Evolutionary conservation across 2,113 vertebrate species (phyloP).

Genomic region (Mus pahari): DNA sequence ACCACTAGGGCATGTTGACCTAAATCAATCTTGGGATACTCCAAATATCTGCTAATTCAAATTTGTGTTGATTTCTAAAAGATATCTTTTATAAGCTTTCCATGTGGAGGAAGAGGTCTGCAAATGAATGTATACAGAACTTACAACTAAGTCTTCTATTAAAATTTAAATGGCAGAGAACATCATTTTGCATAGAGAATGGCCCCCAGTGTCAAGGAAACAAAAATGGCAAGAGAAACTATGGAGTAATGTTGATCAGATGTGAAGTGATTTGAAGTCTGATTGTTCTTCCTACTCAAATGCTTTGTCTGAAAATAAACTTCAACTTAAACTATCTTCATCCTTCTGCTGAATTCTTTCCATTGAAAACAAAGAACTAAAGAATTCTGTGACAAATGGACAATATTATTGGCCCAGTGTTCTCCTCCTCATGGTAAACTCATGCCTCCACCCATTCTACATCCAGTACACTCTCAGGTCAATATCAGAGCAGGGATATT

Average conservation of each 20-base stretch:
- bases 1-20: background rate
- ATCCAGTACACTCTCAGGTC: background rate
- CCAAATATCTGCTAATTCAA: background rate
- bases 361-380: background rate
- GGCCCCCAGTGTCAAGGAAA: background rate
- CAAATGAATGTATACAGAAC: background rate
- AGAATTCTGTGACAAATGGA: background rate
- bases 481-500: background rate
- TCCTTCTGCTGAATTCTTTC: background rate
- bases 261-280: background rate
- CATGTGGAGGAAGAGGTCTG: background rate
- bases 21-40: background rate
- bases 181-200: background rate
- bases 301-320: background rate
- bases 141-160: background rate
- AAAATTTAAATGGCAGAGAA: background rate
- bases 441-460: background rate
- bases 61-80: background rate
- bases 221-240: background rate
- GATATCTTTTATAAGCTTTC: background rate
- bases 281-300: background rate
- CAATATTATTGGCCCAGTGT: background rate
- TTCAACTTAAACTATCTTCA: background rate
- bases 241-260: background rate
- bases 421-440: background rate